Evolutionary conservation across 2,888 invertebrate species (phyloP).

Genomic region (Dendrolimus pini): DNA sequence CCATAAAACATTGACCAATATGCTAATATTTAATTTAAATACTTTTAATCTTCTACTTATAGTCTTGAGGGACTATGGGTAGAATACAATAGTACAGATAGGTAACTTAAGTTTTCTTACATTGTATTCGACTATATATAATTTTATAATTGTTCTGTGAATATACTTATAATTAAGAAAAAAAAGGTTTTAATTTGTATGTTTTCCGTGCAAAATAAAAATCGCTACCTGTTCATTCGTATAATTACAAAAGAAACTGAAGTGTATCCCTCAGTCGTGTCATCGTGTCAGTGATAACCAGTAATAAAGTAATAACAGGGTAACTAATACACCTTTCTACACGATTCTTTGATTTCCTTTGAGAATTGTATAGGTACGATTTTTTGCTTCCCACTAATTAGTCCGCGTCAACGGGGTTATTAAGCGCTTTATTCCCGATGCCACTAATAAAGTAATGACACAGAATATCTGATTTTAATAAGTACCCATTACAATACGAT

Average conservation of each 20-base stretch:
- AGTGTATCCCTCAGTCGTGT: slow-evolving; percentile 44
- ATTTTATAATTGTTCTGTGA: too few relatives aligned
- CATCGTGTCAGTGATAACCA: slow-evolving; percentile 36
- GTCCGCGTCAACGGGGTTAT: slow-evolving; percentile 31
- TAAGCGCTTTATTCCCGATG: slow-evolving; percentile 15
- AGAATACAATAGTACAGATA: too few relatives aligned
- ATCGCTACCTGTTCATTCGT: slow-evolving; percentile 8
- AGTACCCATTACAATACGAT: background rate
- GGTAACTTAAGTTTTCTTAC: too few relatives aligned
- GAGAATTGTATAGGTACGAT: slow-evolving; percentile 21
- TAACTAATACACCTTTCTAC: slow-evolving; percentile 49
- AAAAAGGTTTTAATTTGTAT: background rate
- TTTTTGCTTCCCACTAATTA: slow-evolving; percentile 54
- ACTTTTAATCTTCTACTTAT: too few relatives aligned
- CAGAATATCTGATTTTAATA: background rate
- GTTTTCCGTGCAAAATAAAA: background rate
- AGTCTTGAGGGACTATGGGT: too few relatives aligned
- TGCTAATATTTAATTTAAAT: too few relatives aligned
- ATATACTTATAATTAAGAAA: background rate
- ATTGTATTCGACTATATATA: too few relatives aligned
- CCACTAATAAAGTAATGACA: background rate
- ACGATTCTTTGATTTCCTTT: slow-evolving; percentile 66
- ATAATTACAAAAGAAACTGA: slow-evolving; percentile 41
- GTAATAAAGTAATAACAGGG: slow-evolving; percentile 65
- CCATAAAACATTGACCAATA: too few relatives aligned